These are phyloP conservation scores for Apis mellifera DNA, from an alignment of 1,140 invertebrate species.

Conservation along the genomic window Amel_HAv3.1 CM009942.2:10782501-10783000, in stretches of 20 bases:
- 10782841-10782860: too few species aligned
- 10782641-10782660: background rate
- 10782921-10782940: too few species aligned
- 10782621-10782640: slow-evolving; percentile 29
- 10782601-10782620: slow-evolving; percentile 32
- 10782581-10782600: slow-evolving; percentile 38
- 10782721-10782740: background rate
- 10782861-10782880: too few species aligned
- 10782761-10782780: background rate
- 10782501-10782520: slow-evolving; percentile 48
- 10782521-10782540: slow-evolving; percentile 45
- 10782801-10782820: background rate
- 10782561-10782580: slow-evolving; percentile 36
- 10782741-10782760: background rate
- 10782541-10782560: slow-evolving; percentile 37
- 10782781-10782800: background rate
- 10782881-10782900: too few species aligned
- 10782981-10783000: too few species aligned
- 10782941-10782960: too few species aligned
- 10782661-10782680: background rate
- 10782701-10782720: slow-evolving; percentile 17
- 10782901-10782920: too few species aligned
- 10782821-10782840: background rate
- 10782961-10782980: too few species aligned
- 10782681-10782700: slow-evolving; percentile 1